Evolutionary conservation across 2,797 vertebrate species (phyloP), one percentile per base, ranked within the genome.

Genomic region (Acrocephalus scirpaceus): DNA sequence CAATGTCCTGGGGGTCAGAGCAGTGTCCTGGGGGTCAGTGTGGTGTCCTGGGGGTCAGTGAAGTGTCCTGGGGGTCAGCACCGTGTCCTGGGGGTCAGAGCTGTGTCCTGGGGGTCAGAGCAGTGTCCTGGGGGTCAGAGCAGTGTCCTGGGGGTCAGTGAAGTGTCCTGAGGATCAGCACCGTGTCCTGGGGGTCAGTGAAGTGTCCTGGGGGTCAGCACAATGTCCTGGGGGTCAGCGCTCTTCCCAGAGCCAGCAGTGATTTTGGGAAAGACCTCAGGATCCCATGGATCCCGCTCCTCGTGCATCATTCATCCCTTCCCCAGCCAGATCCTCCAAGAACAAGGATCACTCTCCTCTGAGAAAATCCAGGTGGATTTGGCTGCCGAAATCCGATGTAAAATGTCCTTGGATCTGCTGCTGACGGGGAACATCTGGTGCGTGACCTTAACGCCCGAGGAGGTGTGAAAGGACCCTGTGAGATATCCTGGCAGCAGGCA

Each of bases 191-290:
- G 47, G 25, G 48, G 44, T 45, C 44, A 45, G 44, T 6, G 3
- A 19, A 45, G 44, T 45, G 44, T 45, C 44, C 19, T 45, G 40
- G 47, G 47, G 23, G 21, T 20, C 44, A 44, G 69, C 0, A 4
- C 40, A 4, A 16, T 2, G 0, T 27, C 53, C 53, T 54, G 53
- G 0, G 0, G 4, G 0, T 8, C 44, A 17, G 6, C 1, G 1
- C 2, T 4, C 9, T 34, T 36, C 58, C 51, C 12, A 3, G 13
- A 34, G 15, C 72, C 74, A 56, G 71, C 16, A 9, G 16, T 9
- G 40, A 5, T n/a, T 89, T 78, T 64, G 64, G 67, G n/a, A 18
- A 40, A 45, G 14, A 4, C 13, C 42, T 61, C 2, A 7, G 13
- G 6, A 15, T 56, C 50, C 44, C 81, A 4, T 1, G 21, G 66